Evolutionary conservation across 2,113 vertebrate genomes (phyloP).

Genomic region (Chamaea fasciata): DNA sequence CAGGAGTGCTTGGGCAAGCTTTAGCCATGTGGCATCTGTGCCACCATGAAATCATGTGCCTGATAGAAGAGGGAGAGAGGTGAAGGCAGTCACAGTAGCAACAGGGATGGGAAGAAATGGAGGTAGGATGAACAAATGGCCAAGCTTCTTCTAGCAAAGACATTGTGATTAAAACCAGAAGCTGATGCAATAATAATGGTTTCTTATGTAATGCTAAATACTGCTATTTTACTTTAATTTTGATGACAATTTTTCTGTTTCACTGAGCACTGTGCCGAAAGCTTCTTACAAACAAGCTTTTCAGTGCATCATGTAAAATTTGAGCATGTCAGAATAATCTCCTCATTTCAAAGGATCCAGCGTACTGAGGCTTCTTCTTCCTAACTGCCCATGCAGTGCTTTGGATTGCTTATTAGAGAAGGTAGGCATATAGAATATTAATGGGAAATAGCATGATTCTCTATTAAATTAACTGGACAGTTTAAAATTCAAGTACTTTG

Average conservation of each 20-base stretch:
- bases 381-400: background rate
- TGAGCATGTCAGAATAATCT: slow-evolving; percentile 5
- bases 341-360: background rate
- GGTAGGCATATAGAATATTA: slow-evolving; percentile 46
- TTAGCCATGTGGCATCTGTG: background rate
- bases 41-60: background rate
- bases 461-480: slow-evolving; percentile 37
- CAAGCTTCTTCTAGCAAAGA: background rate
- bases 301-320: slow-evolving; percentile 23
- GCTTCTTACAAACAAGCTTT: slow-evolving; percentile 22
- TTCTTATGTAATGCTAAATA: background rate
- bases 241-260: background rate
- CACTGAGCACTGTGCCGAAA: background rate
- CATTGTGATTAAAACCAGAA: background rate
- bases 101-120: background rate
- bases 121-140: background rate
- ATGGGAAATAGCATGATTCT: background rate
- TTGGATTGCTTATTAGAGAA: slow-evolving; percentile 53
- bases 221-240: background rate
- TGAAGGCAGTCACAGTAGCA: background rate
- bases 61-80: background rate
- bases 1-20: background rate
- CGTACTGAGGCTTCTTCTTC: background rate
- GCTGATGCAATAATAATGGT: background rate
- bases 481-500: slow-evolving; percentile 34